phyloP scores from a whole-genome alignment of 2,797 vertebrate genomes.

The Acipenser transmontanus region DNA sequence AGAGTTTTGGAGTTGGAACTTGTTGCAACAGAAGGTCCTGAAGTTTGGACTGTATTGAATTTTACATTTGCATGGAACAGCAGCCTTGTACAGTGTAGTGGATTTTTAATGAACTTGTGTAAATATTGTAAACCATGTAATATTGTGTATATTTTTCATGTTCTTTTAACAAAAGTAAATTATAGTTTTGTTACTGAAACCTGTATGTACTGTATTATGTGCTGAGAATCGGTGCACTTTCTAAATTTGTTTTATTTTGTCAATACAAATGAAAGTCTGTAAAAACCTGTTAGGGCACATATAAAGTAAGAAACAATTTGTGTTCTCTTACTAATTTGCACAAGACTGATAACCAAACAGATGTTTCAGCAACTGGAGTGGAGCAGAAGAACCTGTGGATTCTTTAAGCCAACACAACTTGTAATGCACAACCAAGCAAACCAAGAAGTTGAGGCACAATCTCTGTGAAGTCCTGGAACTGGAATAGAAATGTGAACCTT shows the following conservation, averaged over 20 bases:
- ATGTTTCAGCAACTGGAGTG: slow-evolving; percentile 22
- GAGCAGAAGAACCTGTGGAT: slow-evolving; percentile 15
- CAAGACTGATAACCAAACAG: slow-evolving; percentile 46
- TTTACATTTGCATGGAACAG: slow-evolving; percentile 38
- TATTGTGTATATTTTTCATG: slow-evolving; percentile 86
- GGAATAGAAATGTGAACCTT: slow-evolving; percentile 27
- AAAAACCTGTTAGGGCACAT: slow-evolving; percentile 49
- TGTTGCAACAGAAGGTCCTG: slow-evolving; percentile 59
- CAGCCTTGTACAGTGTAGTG: slow-evolving; percentile 48
- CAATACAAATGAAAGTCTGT: slow-evolving; percentile 49
- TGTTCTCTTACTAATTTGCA: slow-evolving; percentile 62
- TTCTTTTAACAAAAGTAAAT: slow-evolving; percentile 80
- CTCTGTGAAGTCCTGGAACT: slow-evolving; percentile 34
- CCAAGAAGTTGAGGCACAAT: slow-evolving; percentile 40
- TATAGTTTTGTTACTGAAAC: slow-evolving; percentile 95
- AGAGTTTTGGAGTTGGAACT: slow-evolving; percentile 23
- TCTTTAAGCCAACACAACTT: slow-evolving; percentile 12
- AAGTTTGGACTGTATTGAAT: slow-evolving; percentile 38
- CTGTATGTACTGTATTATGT: slow-evolving; percentile 59
- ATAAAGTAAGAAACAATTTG: slow-evolving; percentile 44
- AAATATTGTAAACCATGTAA: slow-evolving; percentile 86
- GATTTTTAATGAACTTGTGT: slow-evolving; percentile 52
- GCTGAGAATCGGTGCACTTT: slow-evolving; percentile 66
- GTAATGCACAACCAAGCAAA: slow-evolving; percentile 18
- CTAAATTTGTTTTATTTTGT: slow-evolving; percentile 43